Base-by-base conservation (phyloP, 2,888 invertebrate genomes). In the Apeira syringaria region DNA sequence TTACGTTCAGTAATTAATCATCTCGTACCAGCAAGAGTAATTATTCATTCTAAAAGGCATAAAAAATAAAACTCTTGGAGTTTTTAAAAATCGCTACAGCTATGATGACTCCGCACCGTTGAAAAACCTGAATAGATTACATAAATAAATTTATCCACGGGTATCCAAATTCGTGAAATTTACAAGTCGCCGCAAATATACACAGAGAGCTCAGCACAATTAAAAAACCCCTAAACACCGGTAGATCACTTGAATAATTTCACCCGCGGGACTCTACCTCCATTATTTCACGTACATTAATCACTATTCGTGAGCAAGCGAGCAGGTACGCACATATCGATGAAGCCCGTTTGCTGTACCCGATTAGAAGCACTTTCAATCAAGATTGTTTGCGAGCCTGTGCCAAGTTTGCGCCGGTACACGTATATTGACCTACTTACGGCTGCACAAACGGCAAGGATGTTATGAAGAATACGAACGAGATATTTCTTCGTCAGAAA, bases 301-400 rank as follows among this genome's bases (percentile, higher is more conserved):
- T 33, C 22, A 35, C 27, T 38, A n/a, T n/a, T n/a, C n/a, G n/a
- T n/a, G n/a, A 39, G 43, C 36, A 28, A 9, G 35, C 29, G 27
- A 31, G 22, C 37, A 37, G 36, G 36, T 37, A 37, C 37, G 33
- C 39, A 35, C 39, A 39, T 56, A 48, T 59, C 69, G 66, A 73
- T 73, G 73, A 73, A 68, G 68, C 64, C 65, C 54, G 55, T 51
- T 61, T 66, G 61, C 50, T 56, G 72, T 61, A 64, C 64, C 69
- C 74, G 74, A 81, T 83, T 75, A 79, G 72, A 71, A 69, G 64
- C 68, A 74, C 75, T 74, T 80, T 77, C 77, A 79, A 82, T 81
- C 80, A 76, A 80, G 78, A 77, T 77, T 83, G 81, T 84, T 83
- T 80, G 76, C 67, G 40, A 55, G 58, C 50, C 57, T 59, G 67